Conservation (phyloP, 1,140 invertebrate genomes). For the Rhyzopertha dominica region DNA sequence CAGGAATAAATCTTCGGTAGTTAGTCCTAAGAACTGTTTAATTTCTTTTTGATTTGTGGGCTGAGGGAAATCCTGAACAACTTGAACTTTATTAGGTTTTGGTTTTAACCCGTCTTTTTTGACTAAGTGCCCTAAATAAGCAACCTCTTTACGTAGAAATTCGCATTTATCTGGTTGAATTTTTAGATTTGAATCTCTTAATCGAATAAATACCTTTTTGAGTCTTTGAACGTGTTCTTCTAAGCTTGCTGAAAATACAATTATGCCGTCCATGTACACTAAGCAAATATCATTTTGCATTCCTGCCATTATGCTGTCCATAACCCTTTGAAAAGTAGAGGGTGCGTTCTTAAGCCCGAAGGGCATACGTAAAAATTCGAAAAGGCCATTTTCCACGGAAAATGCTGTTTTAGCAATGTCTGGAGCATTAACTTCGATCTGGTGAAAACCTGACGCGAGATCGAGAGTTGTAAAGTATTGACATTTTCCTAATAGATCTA, state of each 20-base stretch:
- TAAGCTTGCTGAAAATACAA: conserved; percentile 38
- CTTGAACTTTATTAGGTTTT: conserved; percentile 41
- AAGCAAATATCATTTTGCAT: conserved; percentile 31
- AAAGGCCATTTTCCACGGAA: too few relatives aligned
- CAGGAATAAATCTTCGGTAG: conserved; percentile 45
- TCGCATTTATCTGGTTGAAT: conserved; percentile 36
- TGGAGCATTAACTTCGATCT: too few relatives aligned
- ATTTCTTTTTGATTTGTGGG: conserved; percentile 42
- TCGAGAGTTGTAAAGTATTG: too few relatives aligned
- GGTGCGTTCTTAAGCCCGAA: conserved; percentile 39
- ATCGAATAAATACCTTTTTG: conserved; percentile 29
- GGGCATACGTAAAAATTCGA: conserved; percentile 26
- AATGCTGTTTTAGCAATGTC: too few relatives aligned
- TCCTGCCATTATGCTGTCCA: conserved; percentile 38
- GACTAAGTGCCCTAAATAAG: conserved; percentile 46
- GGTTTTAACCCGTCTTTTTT: conserved; percentile 41
- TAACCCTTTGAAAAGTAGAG: conserved; percentile 37
- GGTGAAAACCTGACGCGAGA: too few relatives aligned
- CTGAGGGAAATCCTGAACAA: conserved; percentile 37
- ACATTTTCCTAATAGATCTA: too few relatives aligned
- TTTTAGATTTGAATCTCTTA: conserved; percentile 25
- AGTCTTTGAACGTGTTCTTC: conserved; percentile 40
- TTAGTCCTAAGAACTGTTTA: conserved; percentile 46
- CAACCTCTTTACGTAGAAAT: conserved; percentile 41
- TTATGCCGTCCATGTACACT: conserved; percentile 46